These are phyloP conservation scores for Xanthia icteritia DNA, from an alignment of 2,888 invertebrate species.

Conservation along the genomic window DNA sequence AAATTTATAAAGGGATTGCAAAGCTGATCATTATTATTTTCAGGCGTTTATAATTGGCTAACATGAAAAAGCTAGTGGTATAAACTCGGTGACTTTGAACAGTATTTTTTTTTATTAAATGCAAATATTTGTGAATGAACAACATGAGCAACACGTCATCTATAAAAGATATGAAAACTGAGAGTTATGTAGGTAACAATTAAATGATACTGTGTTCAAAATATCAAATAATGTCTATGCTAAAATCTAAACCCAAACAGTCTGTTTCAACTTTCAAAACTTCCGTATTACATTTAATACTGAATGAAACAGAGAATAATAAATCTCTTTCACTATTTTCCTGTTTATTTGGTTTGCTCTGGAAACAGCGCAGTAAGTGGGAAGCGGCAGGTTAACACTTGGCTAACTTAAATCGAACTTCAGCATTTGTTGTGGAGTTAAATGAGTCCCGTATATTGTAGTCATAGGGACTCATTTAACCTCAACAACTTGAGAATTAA, in stretches of 20 bases:
- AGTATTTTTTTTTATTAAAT: too few relatives aligned
- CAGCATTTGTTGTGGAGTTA: background rate
- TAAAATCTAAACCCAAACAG: background rate
- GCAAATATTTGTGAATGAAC: background rate
- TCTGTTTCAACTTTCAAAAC: background rate
- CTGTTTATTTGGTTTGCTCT: background rate
- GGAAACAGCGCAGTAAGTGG: background rate
- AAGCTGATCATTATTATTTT: background rate
- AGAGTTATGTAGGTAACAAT: background rate
- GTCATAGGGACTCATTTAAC: background rate
- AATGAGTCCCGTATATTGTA: too few relatives aligned
- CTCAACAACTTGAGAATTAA: background rate
- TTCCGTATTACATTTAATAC: background rate
- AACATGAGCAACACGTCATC: background rate
- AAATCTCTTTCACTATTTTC: background rate
- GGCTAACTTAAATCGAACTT: conserved; percentile 31
- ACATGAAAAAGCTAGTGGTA: background rate
- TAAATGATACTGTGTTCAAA: background rate
- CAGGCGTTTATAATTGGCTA: background rate
- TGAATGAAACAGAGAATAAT: conserved; percentile 5
- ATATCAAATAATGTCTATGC: background rate
- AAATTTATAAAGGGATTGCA: background rate
- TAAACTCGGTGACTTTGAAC: too few relatives aligned
- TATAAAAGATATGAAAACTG: background rate
- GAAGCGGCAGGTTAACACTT: background rate